Evolutionary conservation across 1,140 invertebrate species (phyloP), one percentile per base, ranked within the genome.

Genomic region (Phortica variegata): DNA sequence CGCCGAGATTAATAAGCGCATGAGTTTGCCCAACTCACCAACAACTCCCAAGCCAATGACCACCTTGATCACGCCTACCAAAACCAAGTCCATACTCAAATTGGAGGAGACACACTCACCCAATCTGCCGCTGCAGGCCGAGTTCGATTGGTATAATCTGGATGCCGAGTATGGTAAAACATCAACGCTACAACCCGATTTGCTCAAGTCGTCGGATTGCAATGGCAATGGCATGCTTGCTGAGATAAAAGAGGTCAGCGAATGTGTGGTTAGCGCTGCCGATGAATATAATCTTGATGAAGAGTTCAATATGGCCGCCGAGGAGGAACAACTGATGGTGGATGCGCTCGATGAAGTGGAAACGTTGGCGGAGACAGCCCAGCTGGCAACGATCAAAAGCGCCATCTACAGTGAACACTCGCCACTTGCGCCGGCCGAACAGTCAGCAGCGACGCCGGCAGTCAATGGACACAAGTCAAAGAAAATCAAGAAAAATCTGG

Each of bases 61-160:
- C 2, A 49, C 53, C 6, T 38, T 51, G 12, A 37, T 48, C 6
- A 49, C 31, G 23, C 60, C 44, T 6, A 44, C 54, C 2, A 43
- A 37, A 26, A 48, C 45, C 3, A 57, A 60, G 8, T 56, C 54
- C 0, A 56, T 45, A 6, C 47, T 51, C 4, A 45, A 58, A 31
- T 16, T 63, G 20, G 43, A 44, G 6, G 49, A 43, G 16, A 33
- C 54, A n/a, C 41, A 44, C 9, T 36, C 53, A 3, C 39, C n/a
- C 8, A 60, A 49, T 16, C 44, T 73, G 17, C 66, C 72, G 0
- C 47, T 76, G 6, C 70, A 75, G 40, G 68, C 68, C 2, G 73
- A 76, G 41, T 76, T 76, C 20, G 73, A 76, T 50, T 75, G 72
- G 73, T 76, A 76, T 44, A 76, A 76, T 53, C 53, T 76, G 34